Evolutionary conservation across 2,888 invertebrate species (phyloP), one percentile per base, ranked within the genome.

Genomic region (Nysson spinosus): DNA sequence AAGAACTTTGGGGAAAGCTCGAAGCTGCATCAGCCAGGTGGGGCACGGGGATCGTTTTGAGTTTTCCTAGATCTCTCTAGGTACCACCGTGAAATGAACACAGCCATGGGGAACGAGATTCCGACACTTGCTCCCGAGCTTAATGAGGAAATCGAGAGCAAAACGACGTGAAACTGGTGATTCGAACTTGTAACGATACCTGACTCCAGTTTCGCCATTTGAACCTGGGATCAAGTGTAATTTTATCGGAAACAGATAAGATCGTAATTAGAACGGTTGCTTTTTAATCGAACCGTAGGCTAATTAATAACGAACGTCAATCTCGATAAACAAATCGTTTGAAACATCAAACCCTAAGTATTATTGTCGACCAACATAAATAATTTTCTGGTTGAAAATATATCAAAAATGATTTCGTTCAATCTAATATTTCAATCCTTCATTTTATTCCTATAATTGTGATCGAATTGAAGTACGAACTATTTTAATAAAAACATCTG

Each of bases 11-110:
- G 65, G 57, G 69, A 46, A 50, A 60, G n/a, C 58, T 46, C n/a
- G n/a, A n/a, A n/a, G 62, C 11, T 12, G 34, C 51, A 62, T 54
- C 58, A 49, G 62, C 49, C 37, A 35, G 26, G 58, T 55, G 60
- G 51, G 54, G 55, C n/a, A 35, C 56, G n/a, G n/a, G n/a, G 64
- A 69, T 56, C 61, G 69, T 64, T 62, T 62, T 61, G 52, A 72
- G 69, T 68, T 72, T 72, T 72, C 73, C 42, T 56, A 63, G 58
- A 72, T 63, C 66, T 58, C n/a, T n/a, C 65, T 55, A 52, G 32
- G 42, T 39, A 14, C 35, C 30, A 35, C 61, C 42, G 54, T n/a
- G 35, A 40, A 52, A 22, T 42, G 67, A 66, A 22, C 39, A 49
- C 46, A 30, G 17, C 49, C 52, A 32, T 12, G 42, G 32, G 50